A percentile compares a stretch with the other conserved stretches of the same genome.
phyloP scores from a whole-genome alignment of 2,888 invertebrate species.

The Cetonia aurata region DNA sequence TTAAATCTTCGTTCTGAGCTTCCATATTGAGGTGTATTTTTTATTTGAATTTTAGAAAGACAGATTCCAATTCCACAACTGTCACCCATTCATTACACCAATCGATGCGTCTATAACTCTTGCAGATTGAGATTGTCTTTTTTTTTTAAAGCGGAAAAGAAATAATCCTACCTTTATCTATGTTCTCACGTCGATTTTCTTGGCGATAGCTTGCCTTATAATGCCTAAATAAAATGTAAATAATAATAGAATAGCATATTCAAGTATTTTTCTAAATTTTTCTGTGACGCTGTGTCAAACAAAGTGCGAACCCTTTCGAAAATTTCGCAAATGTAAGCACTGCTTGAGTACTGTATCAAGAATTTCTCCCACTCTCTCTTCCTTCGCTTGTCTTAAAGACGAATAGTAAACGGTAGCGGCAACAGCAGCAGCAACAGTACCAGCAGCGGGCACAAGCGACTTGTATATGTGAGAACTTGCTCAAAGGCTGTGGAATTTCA shows the following conservation, averaged over 20 bases:
- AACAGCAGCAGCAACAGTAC: constrained; percentile 32
- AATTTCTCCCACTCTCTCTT: constrained; percentile 34
- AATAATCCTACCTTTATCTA: too few species aligned
- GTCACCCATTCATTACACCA: too few species aligned
- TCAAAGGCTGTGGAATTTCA: constrained; percentile 62
- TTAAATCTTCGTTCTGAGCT: too few species aligned
- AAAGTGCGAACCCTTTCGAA: constrained; percentile 3
- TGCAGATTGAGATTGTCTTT: not conserved
- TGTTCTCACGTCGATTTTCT: too few species aligned
- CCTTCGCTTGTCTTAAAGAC: constrained; percentile 55
- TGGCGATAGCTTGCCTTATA: too few species aligned
- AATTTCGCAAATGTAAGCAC: constrained; percentile 30
- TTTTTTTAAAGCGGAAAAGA: too few species aligned
- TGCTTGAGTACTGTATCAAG: constrained; percentile 25
- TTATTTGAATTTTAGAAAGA: too few species aligned
- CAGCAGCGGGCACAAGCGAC: constrained; percentile 42
- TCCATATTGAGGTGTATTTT: too few species aligned
- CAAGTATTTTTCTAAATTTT: not conserved
- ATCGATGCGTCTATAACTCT: too few species aligned
- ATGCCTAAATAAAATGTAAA: not conserved
- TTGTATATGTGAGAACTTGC: constrained; percentile 52
- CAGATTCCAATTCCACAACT: too few species aligned
- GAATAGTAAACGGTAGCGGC: constrained; percentile 41
- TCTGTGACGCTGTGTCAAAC: not conserved
- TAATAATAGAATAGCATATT: not conserved